Percentiles rank a stretch among this genome's conserved stretches.
Conservation (phyloP, 2,888 invertebrate genomes). For the Scaptomyza tumidula region DNA sequence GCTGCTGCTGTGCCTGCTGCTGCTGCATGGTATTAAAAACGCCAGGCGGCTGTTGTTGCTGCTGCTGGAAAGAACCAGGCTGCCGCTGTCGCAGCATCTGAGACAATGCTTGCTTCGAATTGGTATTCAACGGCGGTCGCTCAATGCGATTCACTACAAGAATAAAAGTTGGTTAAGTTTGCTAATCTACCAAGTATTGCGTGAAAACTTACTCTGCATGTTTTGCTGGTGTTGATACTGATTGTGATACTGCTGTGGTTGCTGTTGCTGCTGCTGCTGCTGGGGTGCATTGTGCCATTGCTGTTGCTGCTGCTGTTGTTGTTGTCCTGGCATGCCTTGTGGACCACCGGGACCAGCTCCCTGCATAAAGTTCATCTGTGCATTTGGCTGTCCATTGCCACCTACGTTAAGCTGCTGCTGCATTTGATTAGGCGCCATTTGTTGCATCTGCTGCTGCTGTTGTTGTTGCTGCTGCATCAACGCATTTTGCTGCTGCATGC, state of each 20-base stretch:
- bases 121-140: constrained; percentile 86
- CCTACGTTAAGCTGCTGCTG: constrained; percentile 81
- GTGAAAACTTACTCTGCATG: constrained; percentile 77
- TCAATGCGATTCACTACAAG: constrained; percentile 84
- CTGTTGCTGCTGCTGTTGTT: constrained; percentile 83
- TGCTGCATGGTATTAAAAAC: constrained; percentile 80
- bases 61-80: constrained; percentile 86
- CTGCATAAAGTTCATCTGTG: constrained; percentile 83
- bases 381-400: constrained; percentile 79
- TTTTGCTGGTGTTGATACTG: constrained; percentile 83
- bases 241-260: constrained; percentile 74
- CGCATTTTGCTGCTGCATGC: constrained; percentile 55
- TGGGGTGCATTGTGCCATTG: constrained; percentile 81
- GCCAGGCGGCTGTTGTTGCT: constrained; percentile 65
- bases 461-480: constrained; percentile 85
- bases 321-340: constrained; percentile 82
- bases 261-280: constrained; percentile 69
- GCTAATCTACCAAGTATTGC: no score
- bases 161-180: not conserved
- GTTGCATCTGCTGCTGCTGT: constrained; percentile 77
- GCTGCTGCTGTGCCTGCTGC: constrained; percentile 82
- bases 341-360: constrained; percentile 72
- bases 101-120: constrained; percentile 92
- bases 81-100: constrained; percentile 93
- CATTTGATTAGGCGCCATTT: constrained; percentile 77